Percentiles rank a stretch among this genome's conserved stretches.
phyloP scores from a whole-genome alignment of 2,888 invertebrate species.

The Trissolcus japonicus region DNA sequence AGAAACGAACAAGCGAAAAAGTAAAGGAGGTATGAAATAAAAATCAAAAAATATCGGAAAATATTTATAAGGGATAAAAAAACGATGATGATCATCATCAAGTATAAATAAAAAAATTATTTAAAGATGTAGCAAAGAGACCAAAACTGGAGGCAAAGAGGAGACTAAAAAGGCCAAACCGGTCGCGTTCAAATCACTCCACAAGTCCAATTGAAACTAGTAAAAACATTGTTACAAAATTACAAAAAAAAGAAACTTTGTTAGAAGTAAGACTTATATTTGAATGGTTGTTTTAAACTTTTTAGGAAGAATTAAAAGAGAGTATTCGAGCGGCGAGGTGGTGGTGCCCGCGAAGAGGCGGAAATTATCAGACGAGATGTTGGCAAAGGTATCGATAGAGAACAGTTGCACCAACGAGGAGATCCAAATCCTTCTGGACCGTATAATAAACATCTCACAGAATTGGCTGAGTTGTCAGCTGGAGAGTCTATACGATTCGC shows the following conservation, averaged over 20 bases:
- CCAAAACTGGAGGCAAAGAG: constrained; percentile 59
- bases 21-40: constrained; percentile 11
- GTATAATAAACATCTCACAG: constrained; percentile 63
- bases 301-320: constrained; percentile 61
- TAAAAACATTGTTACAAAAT: constrained; percentile 36
- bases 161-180: constrained; percentile 57
- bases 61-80: neutral
- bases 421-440: constrained; percentile 64
- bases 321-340: constrained; percentile 63
- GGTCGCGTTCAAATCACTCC: constrained; percentile 57
- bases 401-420: constrained; percentile 55
- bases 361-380: constrained; percentile 53
- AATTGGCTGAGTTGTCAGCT: constrained; percentile 67
- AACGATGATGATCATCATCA: neutral
- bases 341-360: constrained; percentile 63
- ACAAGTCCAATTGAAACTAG: constrained; percentile 59
- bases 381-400: neutral
- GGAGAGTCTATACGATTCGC: constrained; percentile 57
- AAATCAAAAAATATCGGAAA: neutral
- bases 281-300: neutral
- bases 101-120: neutral
- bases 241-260: neutral
- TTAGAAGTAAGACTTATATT: neutral
- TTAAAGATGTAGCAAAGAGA: constrained; percentile 11
- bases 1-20: constrained; percentile 9